These are phyloP conservation scores for Temnothorax longispinosus DNA, from an alignment of 1,140 invertebrate species.

Conservation along the genomic window DNA sequence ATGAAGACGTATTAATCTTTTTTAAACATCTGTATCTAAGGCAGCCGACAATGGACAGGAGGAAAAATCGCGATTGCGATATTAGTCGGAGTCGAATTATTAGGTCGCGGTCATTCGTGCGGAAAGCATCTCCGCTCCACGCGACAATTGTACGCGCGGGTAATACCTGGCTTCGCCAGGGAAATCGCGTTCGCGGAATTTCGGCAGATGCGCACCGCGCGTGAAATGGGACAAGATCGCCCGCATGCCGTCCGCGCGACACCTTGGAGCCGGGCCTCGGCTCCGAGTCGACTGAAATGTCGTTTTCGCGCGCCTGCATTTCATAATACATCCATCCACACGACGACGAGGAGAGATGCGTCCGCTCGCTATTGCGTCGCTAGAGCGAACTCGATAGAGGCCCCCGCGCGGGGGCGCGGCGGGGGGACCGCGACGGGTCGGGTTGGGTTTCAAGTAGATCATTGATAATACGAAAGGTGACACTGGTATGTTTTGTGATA, in stretches of 20 bases:
- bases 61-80: not conserved
- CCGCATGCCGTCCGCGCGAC: constrained; percentile 46
- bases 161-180: not conserved
- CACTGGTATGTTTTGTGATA: constrained; percentile 80
- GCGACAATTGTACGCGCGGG: not conserved
- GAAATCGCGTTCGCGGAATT: not conserved
- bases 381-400: constrained; percentile 30
- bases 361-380: constrained; percentile 39
- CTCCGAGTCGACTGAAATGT: not conserved
- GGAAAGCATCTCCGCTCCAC: not conserved
- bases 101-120: not conserved
- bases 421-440: constrained; percentile 57
- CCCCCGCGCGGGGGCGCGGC: not conserved
- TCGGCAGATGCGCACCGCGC: constrained; percentile 8
- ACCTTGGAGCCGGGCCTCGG: not conserved
- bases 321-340: not conserved
- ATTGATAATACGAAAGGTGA: constrained; percentile 80
- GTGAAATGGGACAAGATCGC: constrained; percentile 55
- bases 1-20: not conserved
- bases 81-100: not conserved
- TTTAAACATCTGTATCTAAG: not conserved
- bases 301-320: constrained; percentile 20
- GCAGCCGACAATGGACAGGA: too few relatives aligned
- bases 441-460: constrained; percentile 73
- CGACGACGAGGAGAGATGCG: not conserved